A percentile compares a stretch with the other conserved stretches of the same genome.
Evolutionary conservation across 2,888 invertebrate genomes (phyloP).

Genomic region (Parnassius smintheus): DNA sequence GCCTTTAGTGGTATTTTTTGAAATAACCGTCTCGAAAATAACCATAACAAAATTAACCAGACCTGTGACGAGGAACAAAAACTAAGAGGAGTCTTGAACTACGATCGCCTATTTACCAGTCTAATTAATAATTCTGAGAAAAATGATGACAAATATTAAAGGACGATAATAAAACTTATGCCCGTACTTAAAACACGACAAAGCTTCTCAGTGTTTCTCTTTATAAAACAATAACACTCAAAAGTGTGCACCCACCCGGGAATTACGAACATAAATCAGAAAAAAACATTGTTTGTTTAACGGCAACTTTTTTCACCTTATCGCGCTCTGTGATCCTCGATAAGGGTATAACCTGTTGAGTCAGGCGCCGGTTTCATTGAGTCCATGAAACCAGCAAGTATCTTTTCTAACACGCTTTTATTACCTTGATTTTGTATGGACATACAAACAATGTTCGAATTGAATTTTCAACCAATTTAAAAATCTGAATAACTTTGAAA

Average conservation of each 20-base stretch:
- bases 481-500: too few relatives aligned
- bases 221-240: conserved; percentile 16
- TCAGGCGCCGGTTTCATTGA: conserved; percentile 38
- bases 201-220: conserved; percentile 6
- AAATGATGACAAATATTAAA: too few relatives aligned
- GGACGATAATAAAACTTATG: not conserved
- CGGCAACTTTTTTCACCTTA: conserved; percentile 43
- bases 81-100: too few relatives aligned
- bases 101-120: too few relatives aligned
- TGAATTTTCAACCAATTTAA: too few relatives aligned
- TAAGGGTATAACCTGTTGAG: conserved; percentile 37
- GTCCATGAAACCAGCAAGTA: conserved; percentile 29
- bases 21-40: too few relatives aligned
- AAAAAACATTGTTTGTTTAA: conserved; percentile 44
- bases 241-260: conserved; percentile 11
- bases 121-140: too few relatives aligned
- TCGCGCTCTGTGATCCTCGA: conserved; percentile 41
- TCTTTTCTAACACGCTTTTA: not conserved
- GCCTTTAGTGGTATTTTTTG: too few relatives aligned
- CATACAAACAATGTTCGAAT: not conserved
- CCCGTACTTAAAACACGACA: conserved; percentile 2
- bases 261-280: conserved; percentile 4
- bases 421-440: not conserved
- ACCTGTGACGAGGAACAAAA: too few relatives aligned
- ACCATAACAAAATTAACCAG: too few relatives aligned